A percentile compares a stretch with the other conserved stretches of the same genome.
Conservation (phyloP, 2,797 vertebrate species). For the Dendrocincla tyrannina region DNA sequence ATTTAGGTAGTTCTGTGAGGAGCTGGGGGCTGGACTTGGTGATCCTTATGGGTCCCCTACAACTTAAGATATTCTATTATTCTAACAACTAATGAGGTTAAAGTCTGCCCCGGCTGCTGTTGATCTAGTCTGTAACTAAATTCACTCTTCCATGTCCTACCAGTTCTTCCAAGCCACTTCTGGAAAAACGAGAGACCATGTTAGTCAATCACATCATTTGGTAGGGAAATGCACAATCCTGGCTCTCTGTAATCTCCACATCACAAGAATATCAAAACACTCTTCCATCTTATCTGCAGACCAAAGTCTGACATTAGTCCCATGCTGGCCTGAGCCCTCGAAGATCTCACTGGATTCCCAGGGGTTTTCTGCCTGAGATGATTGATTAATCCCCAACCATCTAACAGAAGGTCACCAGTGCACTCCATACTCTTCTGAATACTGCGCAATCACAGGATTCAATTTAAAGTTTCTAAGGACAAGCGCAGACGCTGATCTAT, state of each 20-base stretch:
- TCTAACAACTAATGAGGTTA: slow-evolving; percentile 11
- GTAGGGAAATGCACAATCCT: background rate
- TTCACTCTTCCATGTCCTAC: background rate
- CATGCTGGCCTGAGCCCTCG: background rate
- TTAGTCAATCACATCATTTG: slow-evolving; percentile 5
- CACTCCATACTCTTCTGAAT: background rate
- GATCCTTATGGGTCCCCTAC: background rate
- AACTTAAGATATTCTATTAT: background rate
- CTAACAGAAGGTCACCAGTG: background rate
- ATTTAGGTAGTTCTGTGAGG: background rate
- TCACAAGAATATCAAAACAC: slow-evolving; percentile 23
- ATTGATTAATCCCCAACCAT: background rate
- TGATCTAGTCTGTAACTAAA: background rate
- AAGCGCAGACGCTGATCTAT: background rate
- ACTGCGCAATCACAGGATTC: background rate
- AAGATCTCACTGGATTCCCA: background rate
- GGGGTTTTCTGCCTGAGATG: rapidly evolving
- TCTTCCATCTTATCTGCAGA: background rate
- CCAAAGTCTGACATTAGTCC: background rate
- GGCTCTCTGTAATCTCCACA: slow-evolving; percentile 3
- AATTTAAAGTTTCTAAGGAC: background rate
- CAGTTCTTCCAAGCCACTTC: slow-evolving; percentile 11
- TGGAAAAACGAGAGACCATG: background rate
- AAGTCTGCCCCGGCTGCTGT: background rate
- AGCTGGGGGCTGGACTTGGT: background rate